These are phyloP conservation scores for Heliconius nattereri DNA, from an alignment of 1,140 invertebrate species.

Conservation along the genomic window DNA sequence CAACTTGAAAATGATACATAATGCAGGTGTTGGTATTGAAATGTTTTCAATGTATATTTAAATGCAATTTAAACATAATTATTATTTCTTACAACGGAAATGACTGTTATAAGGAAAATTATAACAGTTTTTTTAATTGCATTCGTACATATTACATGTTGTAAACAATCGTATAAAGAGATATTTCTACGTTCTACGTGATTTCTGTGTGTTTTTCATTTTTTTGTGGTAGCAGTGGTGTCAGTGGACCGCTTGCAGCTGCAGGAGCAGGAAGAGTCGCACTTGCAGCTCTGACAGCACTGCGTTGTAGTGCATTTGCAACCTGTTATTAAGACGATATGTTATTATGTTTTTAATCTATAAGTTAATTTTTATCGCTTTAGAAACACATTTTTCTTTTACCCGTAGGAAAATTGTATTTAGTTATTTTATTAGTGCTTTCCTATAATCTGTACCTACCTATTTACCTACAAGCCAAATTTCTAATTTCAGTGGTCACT, in stretches of 20 bases:
- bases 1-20: neutral
- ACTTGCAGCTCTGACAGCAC: conserved; percentile 78
- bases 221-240: conserved; percentile 57
- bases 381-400: too few species aligned
- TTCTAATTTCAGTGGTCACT: too few species aligned
- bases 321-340: conserved; percentile 52
- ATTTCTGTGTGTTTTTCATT: conserved; percentile 12
- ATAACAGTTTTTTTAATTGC: neutral
- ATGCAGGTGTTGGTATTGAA: neutral
- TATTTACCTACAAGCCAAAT: too few species aligned
- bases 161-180: neutral
- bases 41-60: neutral
- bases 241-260: conserved; percentile 59
- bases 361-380: too few species aligned
- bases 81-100: neutral
- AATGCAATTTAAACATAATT: neutral
- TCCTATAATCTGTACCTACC: too few species aligned
- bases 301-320: conserved; percentile 80
- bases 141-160: neutral
- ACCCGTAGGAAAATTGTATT: too few species aligned
- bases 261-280: conserved; percentile 71
- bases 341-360: neutral
- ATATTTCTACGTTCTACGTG: neutral
- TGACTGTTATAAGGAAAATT: neutral
- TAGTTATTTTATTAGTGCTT: too few species aligned